Evolutionary conservation across 2,888 invertebrate species (phyloP), one percentile per base, ranked within the genome.

Genomic region (Phaonia tiefii): DNA sequence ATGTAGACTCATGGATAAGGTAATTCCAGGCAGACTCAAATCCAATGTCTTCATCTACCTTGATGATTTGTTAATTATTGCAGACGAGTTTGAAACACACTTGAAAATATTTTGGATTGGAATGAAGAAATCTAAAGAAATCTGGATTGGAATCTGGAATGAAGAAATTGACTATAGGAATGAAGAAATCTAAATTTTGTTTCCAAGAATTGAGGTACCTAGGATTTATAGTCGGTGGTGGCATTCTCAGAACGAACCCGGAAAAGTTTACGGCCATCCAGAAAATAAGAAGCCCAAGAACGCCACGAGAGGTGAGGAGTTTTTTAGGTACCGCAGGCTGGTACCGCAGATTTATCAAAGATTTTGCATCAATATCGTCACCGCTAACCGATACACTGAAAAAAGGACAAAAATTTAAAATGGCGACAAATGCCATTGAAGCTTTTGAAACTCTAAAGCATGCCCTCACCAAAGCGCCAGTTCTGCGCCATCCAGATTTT

Each of bases 401-500:
- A n/a, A n/a, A n/a, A n/a, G n/a, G 83, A n/a, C 44, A 44, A 11
- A 37, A 37, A 10, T 37, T 37, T 10, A 37, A 10, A 7, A 37
- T 37, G 37, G 10, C 37, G 5, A 5, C 37, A 10, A 37, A 37
- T 37, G 37, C 37, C 5, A 37, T 37, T 37, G 37, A 37, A 37
- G 37, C 37, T 37, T 37, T 37, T 10, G 5, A 37, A 37, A 37
- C 37, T 37, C 37, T 37, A 37, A 37, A 37, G 10, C 37, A 37
- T 37, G 5, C 37, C 10, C 37, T 37, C 10, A 37, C 37, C 5
- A 10, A 5, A 37, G n/a, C 44, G 2, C 44, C 44, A 44, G 13
- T 8, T 10, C 44, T 44, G 11, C n/a, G 44, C n/a, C 44, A 44
- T 13, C 44, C 44, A 5, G 44, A 44, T 44, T 44, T 44, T 13